These are phyloP conservation scores for Drosophila austrosaltans DNA, from an alignment of 2,888 invertebrate species.

Conservation along the genomic window DNA sequence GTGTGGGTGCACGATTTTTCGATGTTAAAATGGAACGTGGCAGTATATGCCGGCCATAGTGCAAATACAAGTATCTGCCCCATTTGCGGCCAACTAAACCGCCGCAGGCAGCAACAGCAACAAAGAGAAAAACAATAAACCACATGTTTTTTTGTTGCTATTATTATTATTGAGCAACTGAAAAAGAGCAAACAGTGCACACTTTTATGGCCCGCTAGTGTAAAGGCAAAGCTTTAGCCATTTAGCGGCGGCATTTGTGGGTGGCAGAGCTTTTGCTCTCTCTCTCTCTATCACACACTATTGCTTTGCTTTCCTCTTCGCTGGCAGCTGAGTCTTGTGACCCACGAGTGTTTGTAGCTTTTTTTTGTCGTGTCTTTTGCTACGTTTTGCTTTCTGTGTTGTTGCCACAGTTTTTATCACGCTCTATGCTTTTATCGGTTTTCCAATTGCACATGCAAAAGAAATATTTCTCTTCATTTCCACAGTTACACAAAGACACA, in stretches of 20 bases:
- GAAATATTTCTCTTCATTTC: constrained; percentile 19
- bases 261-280: constrained; percentile 36
- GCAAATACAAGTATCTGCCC: constrained; percentile 82
- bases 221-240: constrained; percentile 55
- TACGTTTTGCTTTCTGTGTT: constrained; percentile 56
- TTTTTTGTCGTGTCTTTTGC: constrained; percentile 38
- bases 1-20: constrained; percentile 82
- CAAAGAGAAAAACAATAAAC: constrained; percentile 74
- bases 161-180: constrained; percentile 11
- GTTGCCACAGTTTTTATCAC: constrained; percentile 69
- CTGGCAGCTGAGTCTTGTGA: constrained; percentile 65
- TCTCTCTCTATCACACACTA: constrained; percentile 8
- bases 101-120: constrained; percentile 64
- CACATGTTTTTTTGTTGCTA: constrained; percentile 74
- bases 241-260: constrained; percentile 41
- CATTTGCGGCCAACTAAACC: constrained; percentile 80
- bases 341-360: constrained; percentile 54
- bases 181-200: constrained; percentile 36
- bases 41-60: constrained; percentile 80
- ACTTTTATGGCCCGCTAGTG: constrained; percentile 49
- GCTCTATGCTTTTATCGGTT: constrained; percentile 62
- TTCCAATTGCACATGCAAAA: constrained; percentile 49
- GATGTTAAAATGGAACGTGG: constrained; percentile 76
- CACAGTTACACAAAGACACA: constrained; percentile 43
- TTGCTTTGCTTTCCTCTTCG: constrained; percentile 11